Evolutionary conservation across 2,113 vertebrate genomes (phyloP).

Genomic region (Eolophus roseicapilla): DNA sequence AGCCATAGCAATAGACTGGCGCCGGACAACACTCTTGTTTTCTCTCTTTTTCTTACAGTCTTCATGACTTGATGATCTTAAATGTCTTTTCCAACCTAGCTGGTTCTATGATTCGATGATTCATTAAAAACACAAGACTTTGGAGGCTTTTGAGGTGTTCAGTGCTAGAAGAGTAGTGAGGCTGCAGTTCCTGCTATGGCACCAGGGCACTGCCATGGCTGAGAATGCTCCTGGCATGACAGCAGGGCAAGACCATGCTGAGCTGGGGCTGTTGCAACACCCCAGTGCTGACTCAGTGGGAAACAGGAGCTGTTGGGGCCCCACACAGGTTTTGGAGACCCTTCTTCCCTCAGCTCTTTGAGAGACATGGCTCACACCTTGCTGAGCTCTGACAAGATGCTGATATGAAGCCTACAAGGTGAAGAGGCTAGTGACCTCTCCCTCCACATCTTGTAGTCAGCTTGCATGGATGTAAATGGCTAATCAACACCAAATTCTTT

Average conservation of each 20-base stretch:
- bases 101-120: neutral
- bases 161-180: neutral
- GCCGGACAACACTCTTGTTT: neutral
- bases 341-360: neutral
- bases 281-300: neutral
- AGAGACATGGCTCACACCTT: neutral
- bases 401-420: accelerated
- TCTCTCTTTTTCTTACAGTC: neutral
- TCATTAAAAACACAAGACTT: neutral
- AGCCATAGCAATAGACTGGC: neutral
- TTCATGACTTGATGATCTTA: neutral
- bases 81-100: neutral
- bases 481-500: neutral
- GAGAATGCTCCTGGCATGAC: neutral
- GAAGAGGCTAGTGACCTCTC: neutral
- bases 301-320: neutral
- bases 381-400: neutral
- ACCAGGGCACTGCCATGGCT: neutral
- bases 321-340: neutral
- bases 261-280: accelerated
- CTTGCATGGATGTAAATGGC: neutral
- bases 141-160: neutral
- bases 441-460: neutral
- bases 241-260: neutral
- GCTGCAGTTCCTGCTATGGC: neutral